A percentile compares a stretch with the other conserved stretches of the same genome.
phyloP scores from a whole-genome alignment of 2,113 vertebrate genomes.

The Sinosuthora webbiana region DNA sequence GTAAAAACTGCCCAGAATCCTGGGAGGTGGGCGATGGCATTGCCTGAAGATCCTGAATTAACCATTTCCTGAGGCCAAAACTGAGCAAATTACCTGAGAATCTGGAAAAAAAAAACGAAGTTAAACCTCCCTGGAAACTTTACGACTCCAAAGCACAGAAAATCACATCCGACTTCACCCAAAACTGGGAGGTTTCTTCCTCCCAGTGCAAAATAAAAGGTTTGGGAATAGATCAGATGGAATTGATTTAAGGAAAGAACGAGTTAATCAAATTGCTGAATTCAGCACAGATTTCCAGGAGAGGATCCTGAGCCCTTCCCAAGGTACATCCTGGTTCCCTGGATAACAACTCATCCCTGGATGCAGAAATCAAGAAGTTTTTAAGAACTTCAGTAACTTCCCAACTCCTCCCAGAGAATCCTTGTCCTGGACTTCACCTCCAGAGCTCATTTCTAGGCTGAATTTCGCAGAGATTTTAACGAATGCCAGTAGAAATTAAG shows the following conservation, averaged over 20 bases:
- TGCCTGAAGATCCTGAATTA: not conserved
- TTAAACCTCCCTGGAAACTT: not conserved
- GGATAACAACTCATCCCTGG: not conserved
- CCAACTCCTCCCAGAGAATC: not conserved
- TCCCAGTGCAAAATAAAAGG: not conserved
- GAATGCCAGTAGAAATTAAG: not conserved
- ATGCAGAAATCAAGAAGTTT: not conserved
- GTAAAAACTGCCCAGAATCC: not conserved
- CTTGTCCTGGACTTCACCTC: not conserved
- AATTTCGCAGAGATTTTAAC: not conserved
- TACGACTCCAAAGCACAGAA: not conserved
- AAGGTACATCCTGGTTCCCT: fast-evolving
- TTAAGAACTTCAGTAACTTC: not conserved
- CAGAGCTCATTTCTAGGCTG: not conserved
- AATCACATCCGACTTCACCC: not conserved
- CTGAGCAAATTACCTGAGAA: not conserved
- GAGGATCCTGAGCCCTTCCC: not conserved
- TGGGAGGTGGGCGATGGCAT: not conserved
- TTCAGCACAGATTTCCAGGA: not conserved
- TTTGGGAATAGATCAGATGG: not conserved
- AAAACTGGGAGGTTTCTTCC: not conserved
- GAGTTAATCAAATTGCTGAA: not conserved
- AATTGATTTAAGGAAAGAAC: not conserved
- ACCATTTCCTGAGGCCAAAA: not conserved
- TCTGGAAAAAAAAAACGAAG: not conserved